These are phyloP conservation scores for Lasiurus cinereus DNA, from an alignment of 2,113 vertebrate genomes.

Conservation along the genomic window DNA sequence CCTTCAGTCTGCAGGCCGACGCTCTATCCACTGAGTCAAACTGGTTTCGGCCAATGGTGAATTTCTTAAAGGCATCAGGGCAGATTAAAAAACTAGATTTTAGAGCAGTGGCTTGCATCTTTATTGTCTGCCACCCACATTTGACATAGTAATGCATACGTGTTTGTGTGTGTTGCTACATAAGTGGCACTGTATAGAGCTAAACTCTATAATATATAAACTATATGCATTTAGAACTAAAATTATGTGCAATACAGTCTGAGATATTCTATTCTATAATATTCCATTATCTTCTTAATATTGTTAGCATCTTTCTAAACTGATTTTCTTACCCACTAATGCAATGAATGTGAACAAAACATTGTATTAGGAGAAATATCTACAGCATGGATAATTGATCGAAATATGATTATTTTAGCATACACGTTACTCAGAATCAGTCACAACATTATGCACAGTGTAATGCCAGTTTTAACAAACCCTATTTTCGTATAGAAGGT, in stretches of 20 bases:
- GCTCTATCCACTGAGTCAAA: no score
- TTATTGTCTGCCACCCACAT: not conserved
- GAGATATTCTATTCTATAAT: not conserved
- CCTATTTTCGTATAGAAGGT: not conserved
- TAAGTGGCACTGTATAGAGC: not conserved
- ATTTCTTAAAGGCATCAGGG: not conserved
- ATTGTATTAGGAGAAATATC: constrained; percentile 11
- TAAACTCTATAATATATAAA: not conserved
- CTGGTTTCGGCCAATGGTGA: not conserved
- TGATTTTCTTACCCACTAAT: not conserved
- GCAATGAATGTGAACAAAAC: not conserved
- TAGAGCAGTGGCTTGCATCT: not conserved
- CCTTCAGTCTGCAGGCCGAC: no score
- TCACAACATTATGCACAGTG: not conserved
- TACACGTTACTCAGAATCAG: not conserved
- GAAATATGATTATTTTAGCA: not conserved
- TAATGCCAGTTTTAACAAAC: constrained; percentile 31
- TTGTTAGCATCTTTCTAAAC: not conserved
- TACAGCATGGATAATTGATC: not conserved
- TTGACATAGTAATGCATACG: not conserved
- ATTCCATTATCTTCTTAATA: not conserved
- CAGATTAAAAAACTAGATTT: not conserved
- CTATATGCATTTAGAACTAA: not conserved
- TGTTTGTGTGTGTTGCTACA: not conserved
- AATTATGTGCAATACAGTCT: not conserved